Evolutionary conservation across 2,888 invertebrate species (phyloP).

Genomic region (Caradrina kadenii): DNA sequence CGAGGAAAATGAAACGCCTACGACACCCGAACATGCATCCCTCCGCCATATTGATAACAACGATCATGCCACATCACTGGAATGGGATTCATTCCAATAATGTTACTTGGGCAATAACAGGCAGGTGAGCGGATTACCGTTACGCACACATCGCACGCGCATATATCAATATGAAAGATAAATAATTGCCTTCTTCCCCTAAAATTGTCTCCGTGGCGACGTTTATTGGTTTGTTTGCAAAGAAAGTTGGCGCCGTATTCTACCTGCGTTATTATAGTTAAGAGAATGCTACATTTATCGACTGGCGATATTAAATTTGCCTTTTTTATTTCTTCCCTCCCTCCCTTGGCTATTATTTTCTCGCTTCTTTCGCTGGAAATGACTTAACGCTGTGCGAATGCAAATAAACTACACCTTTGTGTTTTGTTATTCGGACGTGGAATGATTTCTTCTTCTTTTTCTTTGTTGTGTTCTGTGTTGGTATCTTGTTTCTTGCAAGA

Average conservation of each 20-base stretch:
- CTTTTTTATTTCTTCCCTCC: constrained; percentile 64
- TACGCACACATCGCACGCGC: constrained; percentile 63
- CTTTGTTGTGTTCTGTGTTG: constrained; percentile 39
- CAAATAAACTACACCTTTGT: constrained; percentile 65
- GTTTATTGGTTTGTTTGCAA: constrained; percentile 86
- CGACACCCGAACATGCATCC: constrained; percentile 45
- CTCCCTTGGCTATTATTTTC: constrained; percentile 60
- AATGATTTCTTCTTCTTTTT: constrained; percentile 55
- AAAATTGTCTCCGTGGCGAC: constrained; percentile 79
- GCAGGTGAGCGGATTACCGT: constrained; percentile 67
- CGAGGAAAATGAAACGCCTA: constrained; percentile 30
- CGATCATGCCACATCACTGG: constrained; percentile 50
- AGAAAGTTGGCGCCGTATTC: constrained; percentile 77
- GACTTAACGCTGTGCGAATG: constrained; percentile 63
- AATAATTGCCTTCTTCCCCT: constrained; percentile 79
- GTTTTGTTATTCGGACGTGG: constrained; percentile 62
- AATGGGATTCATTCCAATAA: constrained; percentile 63
- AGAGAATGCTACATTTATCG: constrained; percentile 71
- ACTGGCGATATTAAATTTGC: constrained; percentile 71
- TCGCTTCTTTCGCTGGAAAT: constrained; percentile 60
- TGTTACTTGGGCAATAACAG: constrained; percentile 62
- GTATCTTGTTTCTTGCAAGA: constrained; percentile 34
- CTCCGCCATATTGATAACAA: constrained; percentile 45
- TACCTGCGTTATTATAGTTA: constrained; percentile 75
- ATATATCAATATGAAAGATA: constrained; percentile 78